Evolutionary conservation across 2,888 invertebrate species (phyloP).

Genomic region (Lamellibrachia columna): DNA sequence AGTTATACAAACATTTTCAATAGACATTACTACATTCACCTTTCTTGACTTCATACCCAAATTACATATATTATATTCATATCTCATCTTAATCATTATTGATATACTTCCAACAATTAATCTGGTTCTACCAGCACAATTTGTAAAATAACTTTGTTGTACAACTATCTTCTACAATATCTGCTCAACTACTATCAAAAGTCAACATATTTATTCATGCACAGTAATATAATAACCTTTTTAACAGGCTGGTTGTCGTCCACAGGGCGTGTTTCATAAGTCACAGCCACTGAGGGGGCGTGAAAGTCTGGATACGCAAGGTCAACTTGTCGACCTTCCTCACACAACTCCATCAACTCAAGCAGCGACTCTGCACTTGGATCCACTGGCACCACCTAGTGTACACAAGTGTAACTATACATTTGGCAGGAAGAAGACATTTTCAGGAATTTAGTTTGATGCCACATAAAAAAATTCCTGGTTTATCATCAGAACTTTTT

Average conservation of each 20-base stretch:
- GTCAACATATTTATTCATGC: neutral
- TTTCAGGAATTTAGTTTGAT: neutral
- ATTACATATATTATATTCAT: neutral
- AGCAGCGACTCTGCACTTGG: constrained; percentile 30
- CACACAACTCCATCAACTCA: constrained; percentile 36
- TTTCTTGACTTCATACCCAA: neutral
- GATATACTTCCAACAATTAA: neutral
- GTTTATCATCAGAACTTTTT: too few species aligned
- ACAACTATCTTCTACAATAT: neutral
- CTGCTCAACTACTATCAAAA: neutral
- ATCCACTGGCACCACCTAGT: constrained; percentile 35
- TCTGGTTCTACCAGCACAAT: neutral
- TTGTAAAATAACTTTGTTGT: neutral
- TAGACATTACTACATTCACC: neutral
- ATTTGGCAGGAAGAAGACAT: neutral
- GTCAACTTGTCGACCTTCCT: constrained; percentile 37
- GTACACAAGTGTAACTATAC: neutral
- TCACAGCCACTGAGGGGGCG: neutral
- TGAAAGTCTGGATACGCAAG: constrained; percentile 31
- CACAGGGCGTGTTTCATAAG: neutral
- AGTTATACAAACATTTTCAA: neutral
- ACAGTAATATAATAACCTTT: neutral
- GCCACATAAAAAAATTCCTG: too few species aligned
- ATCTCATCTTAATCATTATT: neutral
- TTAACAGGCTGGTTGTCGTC: neutral